These are phyloP conservation scores for Megathymus violae DNA, from an alignment of 1,140 invertebrate genomes.

Conservation along the genomic window DNA sequence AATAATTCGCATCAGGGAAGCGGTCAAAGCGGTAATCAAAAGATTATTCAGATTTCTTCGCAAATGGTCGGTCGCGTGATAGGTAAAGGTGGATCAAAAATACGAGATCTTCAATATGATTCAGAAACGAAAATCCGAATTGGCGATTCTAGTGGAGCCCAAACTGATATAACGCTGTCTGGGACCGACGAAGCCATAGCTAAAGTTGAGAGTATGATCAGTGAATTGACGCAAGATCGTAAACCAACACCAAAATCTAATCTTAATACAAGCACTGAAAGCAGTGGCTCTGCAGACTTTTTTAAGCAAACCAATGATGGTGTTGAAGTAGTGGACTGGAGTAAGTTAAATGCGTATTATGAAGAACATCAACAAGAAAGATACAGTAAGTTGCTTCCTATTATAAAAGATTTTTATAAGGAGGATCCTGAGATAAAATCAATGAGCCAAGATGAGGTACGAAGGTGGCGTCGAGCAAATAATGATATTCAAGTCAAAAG, in stretches of 20 bases:
- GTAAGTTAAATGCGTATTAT: conserved; percentile 74
- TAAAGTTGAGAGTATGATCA: conserved; percentile 84
- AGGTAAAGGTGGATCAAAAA: conserved; percentile 90
- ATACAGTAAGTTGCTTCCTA: conserved; percentile 86
- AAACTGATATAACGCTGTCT: conserved; percentile 80
- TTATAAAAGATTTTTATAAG: conserved; percentile 93
- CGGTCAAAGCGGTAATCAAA: conserved; percentile 52
- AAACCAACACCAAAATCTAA: conserved; percentile 47
- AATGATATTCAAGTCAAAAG: conserved; percentile 90
- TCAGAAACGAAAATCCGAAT: conserved; percentile 70
- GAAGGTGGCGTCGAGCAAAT: conserved; percentile 85
- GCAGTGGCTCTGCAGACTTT: conserved; percentile 57
- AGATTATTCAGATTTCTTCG: conserved; percentile 64
- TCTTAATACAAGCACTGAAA: conserved; percentile 35
- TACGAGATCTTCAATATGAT: conserved; percentile 87
- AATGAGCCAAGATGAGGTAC: conserved; percentile 86
- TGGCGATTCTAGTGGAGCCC: conserved; percentile 63
- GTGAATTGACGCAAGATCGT: conserved; percentile 77
- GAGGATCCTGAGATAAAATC: conserved; percentile 89
- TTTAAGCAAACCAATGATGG: conserved; percentile 57
- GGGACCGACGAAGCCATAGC: conserved; percentile 82
- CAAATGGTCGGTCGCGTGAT: conserved; percentile 74
- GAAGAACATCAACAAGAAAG: conserved; percentile 82
- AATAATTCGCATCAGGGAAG: conserved; percentile 32
- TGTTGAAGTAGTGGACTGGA: conserved; percentile 70